Conservation (phyloP, 1,140 invertebrate species). For the Zaprionus kolodkinae region DNA sequence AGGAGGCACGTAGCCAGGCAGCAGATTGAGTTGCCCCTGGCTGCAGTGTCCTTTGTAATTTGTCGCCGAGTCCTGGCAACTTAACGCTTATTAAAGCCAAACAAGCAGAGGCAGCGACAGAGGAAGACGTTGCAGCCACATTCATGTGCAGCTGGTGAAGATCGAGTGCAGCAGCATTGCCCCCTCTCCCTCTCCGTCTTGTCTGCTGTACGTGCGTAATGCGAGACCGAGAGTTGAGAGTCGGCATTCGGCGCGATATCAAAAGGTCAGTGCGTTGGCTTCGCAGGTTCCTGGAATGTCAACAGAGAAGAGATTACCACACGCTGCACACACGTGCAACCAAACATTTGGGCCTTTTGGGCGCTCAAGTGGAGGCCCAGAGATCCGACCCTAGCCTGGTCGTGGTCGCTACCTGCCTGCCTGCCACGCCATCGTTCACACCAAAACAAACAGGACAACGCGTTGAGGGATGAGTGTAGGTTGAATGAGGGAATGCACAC, state of each 20-base stretch:
- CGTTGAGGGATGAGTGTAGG: constrained; percentile 48
- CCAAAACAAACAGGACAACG: constrained; percentile 75
- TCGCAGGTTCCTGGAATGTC: constrained; percentile 72
- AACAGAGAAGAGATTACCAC: constrained; percentile 76
- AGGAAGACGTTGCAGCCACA: constrained; percentile 4
- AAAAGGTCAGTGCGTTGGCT: constrained; percentile 39
- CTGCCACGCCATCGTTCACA: constrained; percentile 60
- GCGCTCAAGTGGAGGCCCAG: constrained; percentile 60
- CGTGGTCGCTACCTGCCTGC: constrained; percentile 53
- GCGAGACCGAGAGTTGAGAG: constrained; percentile 60
- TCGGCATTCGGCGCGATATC: constrained; percentile 45
- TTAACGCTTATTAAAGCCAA: constrained; percentile 80
- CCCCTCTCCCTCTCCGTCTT: too few relatives aligned
- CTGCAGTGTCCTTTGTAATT: constrained; percentile 58
- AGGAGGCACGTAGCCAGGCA: neutral
- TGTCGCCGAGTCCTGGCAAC: constrained; percentile 60
- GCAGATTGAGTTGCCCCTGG: constrained; percentile 65
- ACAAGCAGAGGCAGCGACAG: constrained; percentile 24
- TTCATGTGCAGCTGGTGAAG: neutral
- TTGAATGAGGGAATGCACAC: neutral
- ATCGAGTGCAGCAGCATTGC: neutral
- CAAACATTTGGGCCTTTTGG: neutral
- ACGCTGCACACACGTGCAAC: constrained; percentile 80
- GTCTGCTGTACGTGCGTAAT: constrained; percentile 56
- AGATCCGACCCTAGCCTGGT: neutral